Evolutionary conservation across 2,888 invertebrate genomes (phyloP), one percentile per base, ranked within the genome.

Genomic region (Ceriagrion tenellum): DNA sequence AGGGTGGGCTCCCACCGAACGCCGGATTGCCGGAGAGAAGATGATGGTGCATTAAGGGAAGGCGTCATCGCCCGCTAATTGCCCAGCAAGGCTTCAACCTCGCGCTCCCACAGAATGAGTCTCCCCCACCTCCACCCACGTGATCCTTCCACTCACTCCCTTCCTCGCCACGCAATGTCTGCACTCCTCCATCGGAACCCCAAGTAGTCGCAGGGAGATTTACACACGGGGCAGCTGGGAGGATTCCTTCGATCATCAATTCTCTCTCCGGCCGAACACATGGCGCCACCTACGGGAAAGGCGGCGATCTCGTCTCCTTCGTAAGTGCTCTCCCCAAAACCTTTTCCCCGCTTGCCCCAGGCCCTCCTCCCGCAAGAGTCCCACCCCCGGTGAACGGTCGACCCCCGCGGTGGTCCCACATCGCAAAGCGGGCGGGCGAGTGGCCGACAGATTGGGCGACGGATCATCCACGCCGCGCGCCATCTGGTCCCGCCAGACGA

Each of bases 41-140:
- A 81, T 81, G 81, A 81, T 81, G 81, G 81, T 81, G 81, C 81
- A 81, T 81, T 81, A 81, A 81, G 81, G 81, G 18, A 35, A 81
- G 81, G 81, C 81, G 81, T 81, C 81, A 81, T 81, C 30, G 35
- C 35, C 35, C 81, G 81, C 81, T 81, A 81, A 81, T 81, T 81
- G 81, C 35, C 81, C 35, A 16, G 47, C 81, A 35, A 35, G 13
- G 8, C 30, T 26, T 26, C 35, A 30, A 30, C 81, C 81, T 81
- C 81, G 35, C 35, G 18, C 12, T 26, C 81, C 81, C 81, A 18
- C 81, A 35, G 35, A 81, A 81, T 81, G 81, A 81, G 81, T 2
- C 35, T 35, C 81, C 81, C 30, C n/a, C 12, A 26, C 69, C 10
- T 69, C 69, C 26, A 26, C 69, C 69, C 69, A 20, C 10, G 26